A percentile compares a stretch with the other conserved stretches of the same genome.
Evolutionary conservation across 2,797 vertebrate species (phyloP).

Genomic region (Acanthis flammea): DNA sequence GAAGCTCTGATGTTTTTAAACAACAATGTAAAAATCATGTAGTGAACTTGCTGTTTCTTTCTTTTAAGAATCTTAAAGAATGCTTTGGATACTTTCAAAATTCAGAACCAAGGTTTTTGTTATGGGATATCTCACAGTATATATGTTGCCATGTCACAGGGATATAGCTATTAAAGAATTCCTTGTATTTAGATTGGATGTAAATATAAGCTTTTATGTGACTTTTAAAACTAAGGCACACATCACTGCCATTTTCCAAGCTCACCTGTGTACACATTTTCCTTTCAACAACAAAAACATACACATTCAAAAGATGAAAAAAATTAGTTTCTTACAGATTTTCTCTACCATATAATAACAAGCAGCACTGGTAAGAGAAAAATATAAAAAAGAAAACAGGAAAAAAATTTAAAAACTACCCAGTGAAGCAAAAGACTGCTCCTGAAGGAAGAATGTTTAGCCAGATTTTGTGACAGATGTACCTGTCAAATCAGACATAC

Average conservation of each 20-base stretch:
- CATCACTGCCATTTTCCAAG: background rate
- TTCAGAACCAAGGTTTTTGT: background rate
- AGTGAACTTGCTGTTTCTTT: background rate
- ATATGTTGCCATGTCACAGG: background rate
- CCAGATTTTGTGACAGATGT: constrained; percentile 35
- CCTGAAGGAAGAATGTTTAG: background rate
- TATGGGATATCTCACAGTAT: background rate
- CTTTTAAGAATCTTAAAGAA: background rate
- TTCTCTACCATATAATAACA: background rate
- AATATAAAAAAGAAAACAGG: background rate
- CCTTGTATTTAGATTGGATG: background rate
- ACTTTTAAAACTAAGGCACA: background rate
- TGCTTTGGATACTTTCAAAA: background rate
- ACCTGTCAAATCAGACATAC: background rate
- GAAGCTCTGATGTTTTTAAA: background rate
- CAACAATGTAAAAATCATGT: fast-evolving
- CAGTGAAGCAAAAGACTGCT: background rate
- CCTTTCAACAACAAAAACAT: background rate
- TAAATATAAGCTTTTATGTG: background rate
- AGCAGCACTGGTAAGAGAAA: background rate
- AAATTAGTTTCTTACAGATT: background rate
- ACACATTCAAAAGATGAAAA: background rate
- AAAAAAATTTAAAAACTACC: background rate
- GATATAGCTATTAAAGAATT: background rate
- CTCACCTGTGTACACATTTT: background rate